Evolutionary conservation across 2,888 invertebrate species (phyloP), one percentile per base, ranked within the genome.

Genomic region (Troides aeacus): DNA sequence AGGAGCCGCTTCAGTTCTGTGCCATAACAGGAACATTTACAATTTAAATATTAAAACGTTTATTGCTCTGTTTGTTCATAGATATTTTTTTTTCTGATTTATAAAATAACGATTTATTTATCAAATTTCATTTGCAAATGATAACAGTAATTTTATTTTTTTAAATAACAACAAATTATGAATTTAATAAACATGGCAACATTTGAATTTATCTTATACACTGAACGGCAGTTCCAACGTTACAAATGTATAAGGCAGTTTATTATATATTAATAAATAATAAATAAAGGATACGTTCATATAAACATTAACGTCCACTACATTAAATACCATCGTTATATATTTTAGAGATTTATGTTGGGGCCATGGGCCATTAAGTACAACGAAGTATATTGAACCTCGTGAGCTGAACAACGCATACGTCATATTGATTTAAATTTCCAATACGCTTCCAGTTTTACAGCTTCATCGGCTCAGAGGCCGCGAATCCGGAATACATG

Each of bases 1-100:
- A 92, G 82, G 67, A 92, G 81, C 69, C 91, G 88, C 79, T 90
- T 93, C 81, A 91, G 76, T 79, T 93, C 92, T 92, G 85, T 64
- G 70, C 71, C 66, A 74, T 53, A 74, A 12, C 53, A 58, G 5
- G 17, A 8, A 39, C 10, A 30, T 21, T 59, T 10, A 4, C 18
- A 36, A 68, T 50, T 24, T 21, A 57, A 57, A 12, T 62, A 8
- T 59, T 17, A 50, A 15, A 50, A 50, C 50, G 17, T 50, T 5
- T 50, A 61, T 65, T 69, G 62, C 58, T 46, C 62, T 62, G 46
- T 30, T 30, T 30, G 30, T 5, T 30, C 4, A 30, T 30, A 30
- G 30, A 30, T 30, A 30, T 30, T 30, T 30, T 30, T 30, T 30
- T 30, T 30, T 4, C 3, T 30, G 30, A 30, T 30, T 30, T 30